These are phyloP conservation scores for Netelia fuscicornis DNA, from an alignment of 2,888 invertebrate species.

Conservation along the genomic window DNA sequence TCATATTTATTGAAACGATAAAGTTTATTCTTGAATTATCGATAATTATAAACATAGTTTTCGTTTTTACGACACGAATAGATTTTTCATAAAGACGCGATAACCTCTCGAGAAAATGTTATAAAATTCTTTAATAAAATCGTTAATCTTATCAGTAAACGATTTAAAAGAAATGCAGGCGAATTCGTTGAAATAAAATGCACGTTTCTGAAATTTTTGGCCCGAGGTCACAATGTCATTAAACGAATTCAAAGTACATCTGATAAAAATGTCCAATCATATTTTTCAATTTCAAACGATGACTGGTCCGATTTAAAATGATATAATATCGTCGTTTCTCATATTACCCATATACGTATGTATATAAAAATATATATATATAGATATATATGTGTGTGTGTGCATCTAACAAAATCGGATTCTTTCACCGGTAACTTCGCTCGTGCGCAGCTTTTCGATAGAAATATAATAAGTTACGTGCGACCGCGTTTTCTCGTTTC, in stretches of 20 bases:
- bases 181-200: no score
- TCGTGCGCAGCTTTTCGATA: slow-evolving; percentile 28
- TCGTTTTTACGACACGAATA: no score
- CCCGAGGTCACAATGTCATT: not conserved
- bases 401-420: slow-evolving; percentile 23
- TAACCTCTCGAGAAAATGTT: no score
- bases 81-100: no score
- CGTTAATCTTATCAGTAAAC: no score
- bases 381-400: no score
- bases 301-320: slow-evolving; percentile 18
- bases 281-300: slow-evolving; percentile 41
- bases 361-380: not conserved
- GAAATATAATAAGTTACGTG: slow-evolving; percentile 57
- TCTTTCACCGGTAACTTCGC: slow-evolving; percentile 40
- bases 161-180: no score
- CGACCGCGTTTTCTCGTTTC: slow-evolving; percentile 38
- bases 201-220: no score
- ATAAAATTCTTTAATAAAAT: no score
- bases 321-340: slow-evolving; percentile 10
- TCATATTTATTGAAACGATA: no score
- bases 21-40: no score
- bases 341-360: not conserved
- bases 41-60: no score
- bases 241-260: not conserved
- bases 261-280: not conserved